Evolutionary conservation across 2,797 vertebrate species (phyloP).

Genomic region (Sebastes reedi): DNA sequence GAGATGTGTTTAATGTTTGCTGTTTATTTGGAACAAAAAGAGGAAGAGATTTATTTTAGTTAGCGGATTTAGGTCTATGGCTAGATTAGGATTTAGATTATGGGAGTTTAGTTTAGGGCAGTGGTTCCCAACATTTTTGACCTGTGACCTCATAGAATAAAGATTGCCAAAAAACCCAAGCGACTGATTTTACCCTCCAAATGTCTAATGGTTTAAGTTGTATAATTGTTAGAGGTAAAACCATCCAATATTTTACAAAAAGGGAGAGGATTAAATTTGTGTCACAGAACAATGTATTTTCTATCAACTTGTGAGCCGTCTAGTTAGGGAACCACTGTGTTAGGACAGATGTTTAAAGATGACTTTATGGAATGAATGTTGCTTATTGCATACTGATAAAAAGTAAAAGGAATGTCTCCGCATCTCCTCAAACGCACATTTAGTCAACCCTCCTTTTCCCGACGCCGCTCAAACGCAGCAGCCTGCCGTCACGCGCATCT

Average conservation of each 20-base stretch:
- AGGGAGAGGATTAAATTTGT: not conserved
- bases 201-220: not conserved
- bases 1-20: not conserved
- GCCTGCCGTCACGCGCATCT: conserved; percentile 84
- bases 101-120: not conserved
- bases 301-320: not conserved
- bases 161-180: not conserved
- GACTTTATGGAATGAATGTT: not conserved
- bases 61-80: not conserved
- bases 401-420: not conserved
- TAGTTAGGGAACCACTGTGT: not conserved
- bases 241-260: not conserved
- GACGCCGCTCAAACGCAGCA: conserved; percentile 76
- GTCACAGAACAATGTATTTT: not conserved
- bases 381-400: not conserved
- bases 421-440: not conserved
- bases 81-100: not conserved
- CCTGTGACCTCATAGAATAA: not conserved
- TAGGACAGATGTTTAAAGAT: not conserved
- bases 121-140: not conserved
- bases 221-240: not conserved
- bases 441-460: conserved; percentile 37
- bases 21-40: not conserved
- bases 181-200: not conserved
- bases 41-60: not conserved